Percentiles rank a stretch among this genome's conserved stretches.
These are phyloP conservation scores for Oryzias dopingdopingensis DNA, from an alignment of 2,797 vertebrate species.

Conservation along the genomic window DNA sequence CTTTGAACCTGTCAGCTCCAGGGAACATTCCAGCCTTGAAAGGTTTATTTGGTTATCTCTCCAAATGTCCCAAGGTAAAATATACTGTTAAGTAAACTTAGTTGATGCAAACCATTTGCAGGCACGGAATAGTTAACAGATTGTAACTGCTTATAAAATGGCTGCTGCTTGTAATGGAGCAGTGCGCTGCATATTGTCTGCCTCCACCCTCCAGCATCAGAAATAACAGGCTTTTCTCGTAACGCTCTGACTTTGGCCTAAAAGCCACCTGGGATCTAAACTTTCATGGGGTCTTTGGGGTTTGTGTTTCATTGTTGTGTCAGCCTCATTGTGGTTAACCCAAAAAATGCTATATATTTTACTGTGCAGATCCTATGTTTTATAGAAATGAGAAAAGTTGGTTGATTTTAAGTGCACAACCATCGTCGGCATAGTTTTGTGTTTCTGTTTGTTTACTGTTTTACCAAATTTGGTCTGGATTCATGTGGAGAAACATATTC, in stretches of 20 bases:
- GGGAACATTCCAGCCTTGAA: constrained; percentile 74
- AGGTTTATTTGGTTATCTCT: constrained; percentile 79
- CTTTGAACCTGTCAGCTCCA: constrained; percentile 70
- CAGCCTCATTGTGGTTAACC: background rate
- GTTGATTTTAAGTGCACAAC: constrained; percentile 20
- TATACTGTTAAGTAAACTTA: constrained; percentile 74
- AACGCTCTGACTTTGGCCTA: constrained; percentile 26
- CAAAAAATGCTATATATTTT: background rate
- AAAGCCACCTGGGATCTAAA: constrained; percentile 15
- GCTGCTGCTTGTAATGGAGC: constrained; percentile 38
- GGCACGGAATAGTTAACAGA: constrained; percentile 73
- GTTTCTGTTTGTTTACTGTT: constrained; percentile 51
- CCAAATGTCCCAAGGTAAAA: constrained; percentile 72
- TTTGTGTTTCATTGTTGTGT: constrained; percentile 20
- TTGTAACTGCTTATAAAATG: constrained; percentile 57
- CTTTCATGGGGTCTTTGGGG: constrained; percentile 21
- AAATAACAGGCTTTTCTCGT: constrained; percentile 49
- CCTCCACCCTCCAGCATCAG: constrained; percentile 33
- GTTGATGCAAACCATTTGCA: constrained; percentile 78
- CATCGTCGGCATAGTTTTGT: constrained; percentile 22
- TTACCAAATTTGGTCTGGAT: constrained; percentile 71
- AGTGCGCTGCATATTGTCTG: constrained; percentile 46
- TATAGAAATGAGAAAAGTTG: constrained; percentile 9
- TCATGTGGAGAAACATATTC: constrained; percentile 77
- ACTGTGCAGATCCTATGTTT: constrained; percentile 9